Percentiles rank a stretch among this genome's conserved stretches.
These are phyloP conservation scores for Anthrax anthrax DNA, from an alignment of 2,888 invertebrate species.

Conservation along the genomic window DNA sequence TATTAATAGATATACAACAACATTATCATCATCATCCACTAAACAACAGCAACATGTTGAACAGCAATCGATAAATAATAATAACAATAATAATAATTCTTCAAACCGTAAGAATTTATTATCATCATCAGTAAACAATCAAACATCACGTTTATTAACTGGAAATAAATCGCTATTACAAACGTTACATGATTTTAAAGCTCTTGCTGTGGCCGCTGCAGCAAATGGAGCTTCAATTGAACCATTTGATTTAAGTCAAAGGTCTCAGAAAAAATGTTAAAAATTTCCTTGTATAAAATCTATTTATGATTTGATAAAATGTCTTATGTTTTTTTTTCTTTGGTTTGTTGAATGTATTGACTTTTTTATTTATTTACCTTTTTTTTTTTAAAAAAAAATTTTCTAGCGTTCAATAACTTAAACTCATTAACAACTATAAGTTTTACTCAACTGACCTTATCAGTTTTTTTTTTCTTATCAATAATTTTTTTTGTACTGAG, in stretches of 20 bases:
- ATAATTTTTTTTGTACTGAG: no score
- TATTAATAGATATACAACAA: not conserved
- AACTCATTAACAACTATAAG: no score
- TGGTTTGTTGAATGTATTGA: no score
- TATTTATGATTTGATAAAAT: no score
- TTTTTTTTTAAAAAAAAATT: no score
- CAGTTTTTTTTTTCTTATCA: no score
- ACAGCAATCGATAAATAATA: not conserved
- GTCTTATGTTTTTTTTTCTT: no score
- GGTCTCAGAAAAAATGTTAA: slow-evolving; percentile 9
- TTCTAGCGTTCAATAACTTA: no score
- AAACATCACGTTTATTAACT: not conserved
- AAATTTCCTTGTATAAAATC: not conserved
- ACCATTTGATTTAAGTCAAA: slow-evolving; percentile 18
- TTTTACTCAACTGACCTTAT: no score
- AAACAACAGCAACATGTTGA: not conserved
- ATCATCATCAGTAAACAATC: not conserved
- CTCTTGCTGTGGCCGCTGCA: slow-evolving; percentile 12
- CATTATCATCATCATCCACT: not conserved
- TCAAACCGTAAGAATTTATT: not conserved
- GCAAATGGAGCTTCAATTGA: slow-evolving; percentile 15
- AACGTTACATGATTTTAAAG: slow-evolving; percentile 15
- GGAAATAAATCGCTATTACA: slow-evolving; percentile 13
- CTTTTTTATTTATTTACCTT: no score
- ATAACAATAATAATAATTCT: not conserved